These are phyloP conservation scores for Karalla daura DNA, from an alignment of 2,797 vertebrate genomes.

Conservation along the genomic window DNA sequence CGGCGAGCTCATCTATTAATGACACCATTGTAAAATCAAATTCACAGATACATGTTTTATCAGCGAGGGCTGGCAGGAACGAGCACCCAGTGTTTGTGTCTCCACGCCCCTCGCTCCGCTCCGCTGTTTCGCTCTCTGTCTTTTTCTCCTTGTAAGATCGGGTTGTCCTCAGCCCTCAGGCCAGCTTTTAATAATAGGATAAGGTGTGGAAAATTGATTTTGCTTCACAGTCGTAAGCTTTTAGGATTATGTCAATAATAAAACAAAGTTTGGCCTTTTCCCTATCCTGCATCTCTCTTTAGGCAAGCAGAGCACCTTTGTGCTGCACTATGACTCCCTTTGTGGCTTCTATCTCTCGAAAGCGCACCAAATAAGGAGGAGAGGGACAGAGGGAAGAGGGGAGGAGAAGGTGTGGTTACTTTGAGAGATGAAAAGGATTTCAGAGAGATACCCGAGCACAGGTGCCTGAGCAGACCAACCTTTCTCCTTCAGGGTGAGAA, in stretches of 20 bases:
- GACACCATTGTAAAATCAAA: conserved; percentile 86
- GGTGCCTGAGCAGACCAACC: conserved; percentile 42
- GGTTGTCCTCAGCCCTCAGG: conserved; percentile 70
- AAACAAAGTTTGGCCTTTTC: conserved; percentile 79
- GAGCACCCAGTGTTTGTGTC: conserved; percentile 32
- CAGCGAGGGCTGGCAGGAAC: conserved; percentile 51
- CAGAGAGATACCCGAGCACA: conserved; percentile 21
- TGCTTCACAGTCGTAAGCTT: conserved; percentile 76
- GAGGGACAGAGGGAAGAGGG: conserved; percentile 23
- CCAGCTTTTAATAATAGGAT: conserved; percentile 85
- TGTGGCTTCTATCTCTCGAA: conserved; percentile 61
- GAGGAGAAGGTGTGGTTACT: conserved; percentile 71
- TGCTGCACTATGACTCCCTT: conserved; percentile 65
- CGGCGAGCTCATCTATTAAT: conserved; percentile 86
- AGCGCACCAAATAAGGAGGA: conserved; percentile 29
- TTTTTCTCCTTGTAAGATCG: conserved; percentile 61
- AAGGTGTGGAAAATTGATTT: conserved; percentile 84
- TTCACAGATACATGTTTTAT: conserved; percentile 80
- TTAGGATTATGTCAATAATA: conserved; percentile 81
- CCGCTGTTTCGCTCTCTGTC: too few relatives aligned
- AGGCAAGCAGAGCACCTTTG: conserved; percentile 66
- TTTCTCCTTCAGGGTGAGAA: conserved; percentile 56
- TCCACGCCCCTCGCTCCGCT: too few relatives aligned
- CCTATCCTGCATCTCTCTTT: conserved; percentile 69
- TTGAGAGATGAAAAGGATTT: conserved; percentile 64